phyloP scores from a whole-genome alignment of 2,888 invertebrate species.

The Oligia latruncula region DNA sequence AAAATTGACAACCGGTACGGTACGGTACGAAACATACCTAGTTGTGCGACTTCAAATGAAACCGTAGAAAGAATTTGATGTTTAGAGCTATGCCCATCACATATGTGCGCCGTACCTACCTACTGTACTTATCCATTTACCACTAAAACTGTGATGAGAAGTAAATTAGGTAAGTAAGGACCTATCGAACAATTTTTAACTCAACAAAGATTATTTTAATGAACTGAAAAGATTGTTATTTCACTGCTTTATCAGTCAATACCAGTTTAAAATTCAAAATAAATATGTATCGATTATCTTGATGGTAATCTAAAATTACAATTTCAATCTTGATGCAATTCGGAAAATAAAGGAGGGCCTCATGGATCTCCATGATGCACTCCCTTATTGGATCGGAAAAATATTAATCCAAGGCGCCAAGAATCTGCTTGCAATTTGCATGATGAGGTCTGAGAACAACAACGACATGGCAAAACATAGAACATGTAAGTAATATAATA shows the following conservation, averaged over 20 bases:
- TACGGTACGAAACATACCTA: neutral
- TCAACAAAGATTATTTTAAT: neutral
- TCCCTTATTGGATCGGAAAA: neutral
- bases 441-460: neutral
- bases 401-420: neutral
- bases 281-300: constrained; percentile 20
- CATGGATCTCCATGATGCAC: neutral
- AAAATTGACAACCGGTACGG: neutral
- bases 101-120: neutral
- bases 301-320: constrained; percentile 12
- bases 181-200: neutral
- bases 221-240: neutral
- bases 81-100: neutral
- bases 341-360: neutral
- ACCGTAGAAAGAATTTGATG: neutral
- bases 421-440: neutral
- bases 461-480: neutral
- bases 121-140: neutral
- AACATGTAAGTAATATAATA: neutral
- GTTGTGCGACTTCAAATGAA: neutral
- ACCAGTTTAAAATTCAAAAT: constrained; percentile 20
- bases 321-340: neutral
- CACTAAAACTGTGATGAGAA: neutral
- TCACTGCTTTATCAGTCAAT: neutral
- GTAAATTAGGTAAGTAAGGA: neutral